Conservation (phyloP, 2,888 invertebrate genomes). For the Parapristionchus giblindavisi region DNA sequence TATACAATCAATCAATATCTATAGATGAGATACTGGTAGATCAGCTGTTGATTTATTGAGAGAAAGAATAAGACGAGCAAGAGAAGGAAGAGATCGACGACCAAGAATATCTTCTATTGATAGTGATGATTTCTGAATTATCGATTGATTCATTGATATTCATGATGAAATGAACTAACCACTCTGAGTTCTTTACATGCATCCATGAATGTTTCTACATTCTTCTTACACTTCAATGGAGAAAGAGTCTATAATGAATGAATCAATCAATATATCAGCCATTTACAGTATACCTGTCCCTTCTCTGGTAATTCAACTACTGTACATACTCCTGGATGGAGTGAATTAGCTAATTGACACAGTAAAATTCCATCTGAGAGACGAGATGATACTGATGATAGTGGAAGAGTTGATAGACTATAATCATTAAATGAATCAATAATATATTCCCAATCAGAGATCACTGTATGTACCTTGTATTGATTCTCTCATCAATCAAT, state of each 20-base stretch:
- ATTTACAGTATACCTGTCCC: not conserved
- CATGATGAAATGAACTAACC: conserved; percentile 4
- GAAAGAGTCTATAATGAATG: not conserved
- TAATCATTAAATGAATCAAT: too few relatives aligned
- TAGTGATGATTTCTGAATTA: conserved; percentile 9
- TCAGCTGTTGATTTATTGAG: conserved; percentile 19
- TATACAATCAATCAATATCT: not conserved
- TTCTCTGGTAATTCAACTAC: conserved; percentile 4
- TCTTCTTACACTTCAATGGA: conserved; percentile 29
- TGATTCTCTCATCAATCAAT: conserved; percentile 22
- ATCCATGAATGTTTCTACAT: conserved; percentile 32
- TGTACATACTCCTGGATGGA: conserved; percentile 38
- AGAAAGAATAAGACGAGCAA: conserved; percentile 1
- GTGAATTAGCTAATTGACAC: conserved; percentile 26
- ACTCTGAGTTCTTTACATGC: conserved; percentile 32
- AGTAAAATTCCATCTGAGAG: conserved; percentile 35
- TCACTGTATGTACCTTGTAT: not conserved
- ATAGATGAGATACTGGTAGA: conserved; percentile 30
- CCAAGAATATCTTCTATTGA: conserved; percentile 16
- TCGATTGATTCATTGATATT: not conserved
- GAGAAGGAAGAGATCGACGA: conserved; percentile 24
- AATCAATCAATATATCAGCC: not conserved
- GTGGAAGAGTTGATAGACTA: conserved; percentile 2
- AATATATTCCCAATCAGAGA: too few relatives aligned
- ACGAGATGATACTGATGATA: conserved; percentile 12